phyloP scores from a whole-genome alignment of 2,797 vertebrate genomes.

The Pseudochirops cupreus region DNA sequence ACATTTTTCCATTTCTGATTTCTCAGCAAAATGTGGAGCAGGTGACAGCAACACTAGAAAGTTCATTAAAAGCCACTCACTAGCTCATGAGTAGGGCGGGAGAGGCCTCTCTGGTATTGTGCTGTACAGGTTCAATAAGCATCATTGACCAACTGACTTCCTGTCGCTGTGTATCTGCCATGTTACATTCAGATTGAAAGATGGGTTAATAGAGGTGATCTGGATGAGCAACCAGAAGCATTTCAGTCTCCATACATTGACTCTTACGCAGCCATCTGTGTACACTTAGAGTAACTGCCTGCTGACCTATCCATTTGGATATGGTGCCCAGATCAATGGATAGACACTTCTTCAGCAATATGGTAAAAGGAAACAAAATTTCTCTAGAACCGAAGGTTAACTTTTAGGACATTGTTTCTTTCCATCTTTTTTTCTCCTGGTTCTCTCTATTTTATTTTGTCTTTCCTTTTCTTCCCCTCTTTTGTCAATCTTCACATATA shows the following conservation, averaged over 20 bases:
- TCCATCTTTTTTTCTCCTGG: neutral
- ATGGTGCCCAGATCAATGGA: neutral
- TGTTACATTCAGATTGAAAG: constrained; percentile 20
- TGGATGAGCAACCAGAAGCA: neutral
- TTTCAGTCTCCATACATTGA: neutral
- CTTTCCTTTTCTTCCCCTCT: neutral
- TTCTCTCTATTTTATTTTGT: neutral
- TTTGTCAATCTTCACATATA: neutral
- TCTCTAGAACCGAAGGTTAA: neutral
- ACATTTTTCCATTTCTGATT: neutral
- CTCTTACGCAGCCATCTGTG: neutral
- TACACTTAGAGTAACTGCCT: neutral
- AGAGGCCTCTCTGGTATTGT: neutral
- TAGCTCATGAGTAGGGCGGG: neutral
- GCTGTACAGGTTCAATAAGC: neutral
- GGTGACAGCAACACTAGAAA: neutral
- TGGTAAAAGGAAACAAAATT: neutral
- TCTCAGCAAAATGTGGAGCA: neutral
- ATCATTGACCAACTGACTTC: neutral
- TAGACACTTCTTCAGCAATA: neutral
- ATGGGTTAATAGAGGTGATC: neutral
- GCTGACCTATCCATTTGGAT: neutral
- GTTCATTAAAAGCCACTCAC: neutral
- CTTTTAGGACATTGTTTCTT: neutral
- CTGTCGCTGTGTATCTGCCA: neutral